These are phyloP conservation scores for Sylvia atricapilla DNA, from an alignment of 2,113 vertebrate species.

Conservation along the genomic window DNA sequence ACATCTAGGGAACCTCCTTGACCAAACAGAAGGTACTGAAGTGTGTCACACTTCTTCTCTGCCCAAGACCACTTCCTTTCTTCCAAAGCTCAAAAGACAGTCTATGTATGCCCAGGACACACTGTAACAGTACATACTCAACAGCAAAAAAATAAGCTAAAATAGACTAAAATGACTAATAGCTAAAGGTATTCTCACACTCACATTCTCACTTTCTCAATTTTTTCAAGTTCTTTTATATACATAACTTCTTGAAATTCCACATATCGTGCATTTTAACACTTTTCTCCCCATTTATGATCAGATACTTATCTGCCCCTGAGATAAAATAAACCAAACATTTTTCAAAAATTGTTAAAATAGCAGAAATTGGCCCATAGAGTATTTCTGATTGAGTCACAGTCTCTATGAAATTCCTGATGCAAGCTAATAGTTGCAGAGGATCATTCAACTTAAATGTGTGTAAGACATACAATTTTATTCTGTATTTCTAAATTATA, in stretches of 20 bases:
- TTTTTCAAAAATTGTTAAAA: not conserved
- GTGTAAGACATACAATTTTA: not conserved
- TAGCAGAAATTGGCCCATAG: not conserved
- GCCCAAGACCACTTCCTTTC: not conserved
- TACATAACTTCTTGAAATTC: not conserved
- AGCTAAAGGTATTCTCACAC: not conserved
- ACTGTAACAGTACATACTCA: not conserved
- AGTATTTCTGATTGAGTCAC: not conserved
- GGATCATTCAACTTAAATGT: not conserved
- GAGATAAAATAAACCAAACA: not conserved
- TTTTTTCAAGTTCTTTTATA: not conserved
- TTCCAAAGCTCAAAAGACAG: not conserved
- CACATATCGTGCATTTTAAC: not conserved
- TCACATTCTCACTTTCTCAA: not conserved
- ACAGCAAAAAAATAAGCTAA: not conserved
- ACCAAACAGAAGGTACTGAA: not conserved
- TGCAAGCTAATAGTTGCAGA: not conserved
- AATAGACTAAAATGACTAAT: not conserved
- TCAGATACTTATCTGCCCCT: not conserved
- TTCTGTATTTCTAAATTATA: not conserved
- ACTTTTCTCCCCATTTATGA: not conserved
- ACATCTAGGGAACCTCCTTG: not conserved
- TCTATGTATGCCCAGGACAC: not conserved
- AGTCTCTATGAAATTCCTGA: not conserved
- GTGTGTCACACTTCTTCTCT: fast-evolving